Percentiles rank a stretch among this genome's conserved stretches.
phyloP scores from a whole-genome alignment of 2,113 vertebrate genomes.

The Melanostigma gelatinosum region DNA sequence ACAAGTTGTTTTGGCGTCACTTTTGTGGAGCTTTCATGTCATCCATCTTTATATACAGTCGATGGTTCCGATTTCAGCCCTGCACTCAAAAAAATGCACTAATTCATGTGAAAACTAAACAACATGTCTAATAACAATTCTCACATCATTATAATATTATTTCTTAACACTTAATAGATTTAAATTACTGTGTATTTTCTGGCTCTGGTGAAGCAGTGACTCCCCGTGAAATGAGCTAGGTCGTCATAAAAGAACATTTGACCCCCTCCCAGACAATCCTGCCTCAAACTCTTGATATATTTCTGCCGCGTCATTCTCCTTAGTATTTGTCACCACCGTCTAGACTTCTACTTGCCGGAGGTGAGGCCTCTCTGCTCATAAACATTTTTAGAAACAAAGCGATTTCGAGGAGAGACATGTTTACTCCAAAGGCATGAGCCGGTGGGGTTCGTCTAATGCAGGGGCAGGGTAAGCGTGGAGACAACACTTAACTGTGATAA shows the following conservation, averaged over 20 bases:
- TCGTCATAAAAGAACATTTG: not conserved
- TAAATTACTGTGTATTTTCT: not conserved
- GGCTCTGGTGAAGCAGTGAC: not conserved
- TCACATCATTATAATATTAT: not conserved
- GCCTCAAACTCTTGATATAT: not conserved
- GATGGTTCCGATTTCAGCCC: not conserved
- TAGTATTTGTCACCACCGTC: not conserved
- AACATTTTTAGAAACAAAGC: constrained; percentile 22
- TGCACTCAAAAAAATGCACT: not conserved
- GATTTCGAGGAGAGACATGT: constrained; percentile 27
- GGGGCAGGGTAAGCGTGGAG: constrained; percentile 48
- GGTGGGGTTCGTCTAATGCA: constrained; percentile 42
- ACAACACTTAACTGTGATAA: constrained; percentile 69
- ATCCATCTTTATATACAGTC: not conserved
- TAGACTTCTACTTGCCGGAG: constrained; percentile 3
- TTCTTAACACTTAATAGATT: not conserved
- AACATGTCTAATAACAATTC: not conserved
- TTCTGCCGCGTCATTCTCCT: not conserved
- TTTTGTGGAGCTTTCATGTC: too few species aligned
- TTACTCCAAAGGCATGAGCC: constrained; percentile 29
- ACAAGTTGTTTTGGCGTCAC: not conserved
- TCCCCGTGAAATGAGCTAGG: not conserved
- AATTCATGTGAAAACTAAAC: not conserved
- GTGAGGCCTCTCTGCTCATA: constrained; percentile 13
- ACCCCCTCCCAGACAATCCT: not conserved